Conservation (phyloP, 2,888 invertebrate species). For the Furcula furcula region DNA sequence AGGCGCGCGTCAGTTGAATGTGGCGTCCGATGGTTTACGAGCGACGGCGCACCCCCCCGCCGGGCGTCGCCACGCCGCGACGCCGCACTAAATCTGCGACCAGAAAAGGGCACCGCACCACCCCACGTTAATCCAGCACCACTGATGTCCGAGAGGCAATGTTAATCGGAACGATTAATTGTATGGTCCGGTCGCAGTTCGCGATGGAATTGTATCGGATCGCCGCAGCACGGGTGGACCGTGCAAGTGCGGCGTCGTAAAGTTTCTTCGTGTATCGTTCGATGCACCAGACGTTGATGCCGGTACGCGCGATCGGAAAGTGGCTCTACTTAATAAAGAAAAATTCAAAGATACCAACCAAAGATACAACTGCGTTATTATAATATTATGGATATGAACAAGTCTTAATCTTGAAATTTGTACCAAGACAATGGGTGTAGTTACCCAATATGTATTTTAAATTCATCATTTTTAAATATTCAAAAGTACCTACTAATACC, state of each 20-base stretch:
- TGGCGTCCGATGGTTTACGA: slow-evolving; percentile 81
- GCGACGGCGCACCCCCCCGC: slow-evolving; percentile 71
- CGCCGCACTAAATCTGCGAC: slow-evolving; percentile 81
- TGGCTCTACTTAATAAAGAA: slow-evolving; percentile 66
- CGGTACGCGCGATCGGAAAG: slow-evolving; percentile 48
- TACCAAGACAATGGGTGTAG: too few species aligned
- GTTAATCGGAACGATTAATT: slow-evolving; percentile 78
- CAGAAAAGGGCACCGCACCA: slow-evolving; percentile 76
- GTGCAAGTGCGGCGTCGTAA: slow-evolving; percentile 79
- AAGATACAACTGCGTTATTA: background rate
- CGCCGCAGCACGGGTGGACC: slow-evolving; percentile 67
- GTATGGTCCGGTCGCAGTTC: slow-evolving; percentile 62
- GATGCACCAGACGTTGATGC: slow-evolving; percentile 80
- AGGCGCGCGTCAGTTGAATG: slow-evolving; percentile 81
- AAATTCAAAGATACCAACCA: too few species aligned
- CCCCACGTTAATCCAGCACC: slow-evolving; percentile 74
- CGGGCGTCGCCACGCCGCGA: slow-evolving; percentile 76
- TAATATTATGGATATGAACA: background rate
- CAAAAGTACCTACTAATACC: too few species aligned
- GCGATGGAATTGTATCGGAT: slow-evolving; percentile 73
- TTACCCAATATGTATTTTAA: too few species aligned
- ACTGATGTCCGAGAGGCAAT: slow-evolving; percentile 72
- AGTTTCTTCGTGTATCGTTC: slow-evolving; percentile 82
- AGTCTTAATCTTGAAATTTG: too few species aligned
- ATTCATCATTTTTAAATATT: too few species aligned